Evolutionary conservation across 2,113 vertebrate genomes (phyloP).

Genomic region (Grallaria varia): DNA sequence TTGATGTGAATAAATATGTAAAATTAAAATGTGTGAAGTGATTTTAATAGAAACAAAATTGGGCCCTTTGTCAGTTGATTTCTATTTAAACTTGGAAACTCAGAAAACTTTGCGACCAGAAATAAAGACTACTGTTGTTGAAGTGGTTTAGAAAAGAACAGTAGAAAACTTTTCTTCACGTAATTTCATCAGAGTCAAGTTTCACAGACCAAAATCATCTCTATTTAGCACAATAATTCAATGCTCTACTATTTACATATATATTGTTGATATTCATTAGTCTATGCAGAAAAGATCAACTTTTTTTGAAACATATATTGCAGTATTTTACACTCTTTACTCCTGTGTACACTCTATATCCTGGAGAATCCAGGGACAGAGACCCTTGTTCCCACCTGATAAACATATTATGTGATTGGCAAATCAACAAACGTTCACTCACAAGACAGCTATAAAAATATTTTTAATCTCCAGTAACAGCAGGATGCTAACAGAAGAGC

Average conservation of each 20-base stretch:
- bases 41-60: background rate
- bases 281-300: background rate
- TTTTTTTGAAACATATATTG: background rate
- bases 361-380: background rate
- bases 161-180: fast-evolving
- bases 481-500: slow-evolving; percentile 63
- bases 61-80: background rate
- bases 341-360: background rate
- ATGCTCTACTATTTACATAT: background rate
- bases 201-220: background rate
- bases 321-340: background rate
- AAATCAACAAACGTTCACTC: slow-evolving; percentile 72
- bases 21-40: background rate
- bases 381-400: background rate
- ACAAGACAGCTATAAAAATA: slow-evolving; percentile 51
- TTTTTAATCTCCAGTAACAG: slow-evolving; percentile 69
- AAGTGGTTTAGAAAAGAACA: background rate
- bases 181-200: background rate
- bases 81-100: background rate
- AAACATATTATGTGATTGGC: slow-evolving; percentile 55
- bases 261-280: background rate
- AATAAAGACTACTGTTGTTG: background rate
- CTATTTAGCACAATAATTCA: background rate
- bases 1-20: background rate
- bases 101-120: background rate